These are phyloP conservation scores for Oreonectes daqikongensis DNA, from an alignment of 2,797 vertebrate genomes.

Conservation along the genomic window DNA sequence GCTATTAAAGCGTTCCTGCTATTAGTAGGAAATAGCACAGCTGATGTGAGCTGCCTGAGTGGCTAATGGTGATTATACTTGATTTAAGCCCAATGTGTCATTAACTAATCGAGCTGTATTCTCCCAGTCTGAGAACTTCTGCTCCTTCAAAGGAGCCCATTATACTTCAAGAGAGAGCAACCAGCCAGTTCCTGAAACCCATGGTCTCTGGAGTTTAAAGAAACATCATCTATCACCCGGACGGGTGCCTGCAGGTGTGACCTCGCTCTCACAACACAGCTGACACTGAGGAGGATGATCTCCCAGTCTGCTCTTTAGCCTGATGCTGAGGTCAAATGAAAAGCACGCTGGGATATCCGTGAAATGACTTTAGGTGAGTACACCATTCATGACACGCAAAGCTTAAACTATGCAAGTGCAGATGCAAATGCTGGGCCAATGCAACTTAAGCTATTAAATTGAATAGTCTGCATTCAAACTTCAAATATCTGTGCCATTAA, in stretches of 20 bases:
- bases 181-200: slow-evolving; percentile 78
- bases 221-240: slow-evolving; percentile 84
- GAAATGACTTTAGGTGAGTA: neutral
- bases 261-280: slow-evolving; percentile 74
- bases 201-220: slow-evolving; percentile 80
- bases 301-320: slow-evolving; percentile 39
- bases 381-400: neutral
- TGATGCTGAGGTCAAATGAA: slow-evolving; percentile 17
- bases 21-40: slow-evolving; percentile 70
- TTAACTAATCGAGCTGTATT: slow-evolving; percentile 80
- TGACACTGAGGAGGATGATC: slow-evolving; percentile 45
- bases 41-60: slow-evolving; percentile 71
- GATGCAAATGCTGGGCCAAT: neutral
- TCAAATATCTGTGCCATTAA: no score
- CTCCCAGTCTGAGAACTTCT: slow-evolving; percentile 71
- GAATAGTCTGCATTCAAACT: no score
- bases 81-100: slow-evolving; percentile 81
- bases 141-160: slow-evolving; percentile 75
- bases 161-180: slow-evolving; percentile 77
- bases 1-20: slow-evolving; percentile 61
- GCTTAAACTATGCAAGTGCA: neutral
- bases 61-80: slow-evolving; percentile 73
- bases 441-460: no score
- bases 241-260: slow-evolving; percentile 81
- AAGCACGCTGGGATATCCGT: slow-evolving; percentile 20